A percentile compares a stretch with the other conserved stretches of the same genome.
phyloP scores from a whole-genome alignment of 2,113 vertebrate species.

The Aegotheles bennettii region DNA sequence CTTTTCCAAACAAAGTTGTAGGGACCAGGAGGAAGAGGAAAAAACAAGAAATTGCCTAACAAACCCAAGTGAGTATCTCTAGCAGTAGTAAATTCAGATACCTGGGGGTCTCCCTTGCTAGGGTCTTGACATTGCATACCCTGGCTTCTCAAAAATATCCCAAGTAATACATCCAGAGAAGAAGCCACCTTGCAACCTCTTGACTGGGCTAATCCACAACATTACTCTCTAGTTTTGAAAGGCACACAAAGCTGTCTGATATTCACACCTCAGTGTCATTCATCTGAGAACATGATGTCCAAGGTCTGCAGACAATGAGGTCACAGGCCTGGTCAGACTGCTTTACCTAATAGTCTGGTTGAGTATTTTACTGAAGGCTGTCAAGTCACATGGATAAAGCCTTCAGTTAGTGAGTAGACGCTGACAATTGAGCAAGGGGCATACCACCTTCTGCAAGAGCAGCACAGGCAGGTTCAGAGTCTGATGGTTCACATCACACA shows the following conservation, averaged over 20 bases:
- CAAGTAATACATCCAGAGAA: neutral
- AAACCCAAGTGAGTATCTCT: neutral
- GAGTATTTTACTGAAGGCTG: neutral
- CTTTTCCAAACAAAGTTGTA: neutral
- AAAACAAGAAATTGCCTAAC: neutral
- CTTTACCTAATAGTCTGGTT: too few relatives aligned
- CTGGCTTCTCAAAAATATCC: neutral
- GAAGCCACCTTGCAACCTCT: neutral
- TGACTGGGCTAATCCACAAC: neutral
- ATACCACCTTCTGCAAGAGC: neutral
- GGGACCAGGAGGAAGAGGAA: neutral
- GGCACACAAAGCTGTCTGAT: accelerated
- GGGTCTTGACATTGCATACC: neutral
- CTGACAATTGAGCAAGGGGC: accelerated
- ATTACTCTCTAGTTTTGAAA: neutral
- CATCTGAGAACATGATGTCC: neutral
- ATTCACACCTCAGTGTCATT: neutral
- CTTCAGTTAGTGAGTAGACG: neutral
- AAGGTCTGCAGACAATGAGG: neutral
- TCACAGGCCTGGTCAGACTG: neutral
- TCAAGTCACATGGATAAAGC: neutral
- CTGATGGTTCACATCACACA: neutral
- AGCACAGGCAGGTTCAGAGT: neutral
- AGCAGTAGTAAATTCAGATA: neutral
- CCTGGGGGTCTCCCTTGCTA: neutral